Evolutionary conservation across 2,797 vertebrate genomes (phyloP), one percentile per base, ranked within the genome.

Genomic region (Petrocephalus schoutedeni): DNA sequence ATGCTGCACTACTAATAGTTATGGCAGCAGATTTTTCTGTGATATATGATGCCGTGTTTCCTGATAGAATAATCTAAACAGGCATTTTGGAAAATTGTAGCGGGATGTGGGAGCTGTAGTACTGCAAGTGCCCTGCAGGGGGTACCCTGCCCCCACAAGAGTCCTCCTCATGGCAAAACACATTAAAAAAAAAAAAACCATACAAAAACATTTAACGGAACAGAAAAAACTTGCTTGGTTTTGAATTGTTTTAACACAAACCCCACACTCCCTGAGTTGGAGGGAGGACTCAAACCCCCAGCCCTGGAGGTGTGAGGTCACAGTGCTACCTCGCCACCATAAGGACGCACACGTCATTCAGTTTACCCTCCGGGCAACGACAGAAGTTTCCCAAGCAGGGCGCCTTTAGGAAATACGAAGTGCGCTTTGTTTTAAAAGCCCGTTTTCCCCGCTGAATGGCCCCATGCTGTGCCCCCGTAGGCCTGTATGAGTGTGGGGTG

Each of bases 51-150:
- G 23, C 49, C 14, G 49, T 9, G 51, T 54, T 85, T 85, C n/a
- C 53, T 85, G 83, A 6, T 5, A 58, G 23, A 82, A 36, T 77
- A 54, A 8, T 84, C 32, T 77, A 45, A 83, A 83, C 0, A 0
- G 10, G 51, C 7, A 41, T 82, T 45, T 45, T 74, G 67, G 67
- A 41, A 74, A 23, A 45, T 21, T 32, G 59, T 51, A 14, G 19
- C 21, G 32, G 58, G 59, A 32, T 2, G 12, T 32, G 54, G 77
- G 56, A 4, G 51, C 9, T 67, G 87, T 28, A 89, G 87, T 96
- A 97, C 97, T 95, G n/a, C 93, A 92, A 85, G 92, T 54, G 3
- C 94, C 93, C 92, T 93, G 91, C 84, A 97, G 95, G 74, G 87
- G 10, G 90, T 91, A 93, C 93, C 97, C 96, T 2, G 95, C 96